Evolutionary conservation across 1,140 invertebrate genomes (phyloP), one percentile per base, ranked within the genome.

Genomic region (Bombus confusus): DNA sequence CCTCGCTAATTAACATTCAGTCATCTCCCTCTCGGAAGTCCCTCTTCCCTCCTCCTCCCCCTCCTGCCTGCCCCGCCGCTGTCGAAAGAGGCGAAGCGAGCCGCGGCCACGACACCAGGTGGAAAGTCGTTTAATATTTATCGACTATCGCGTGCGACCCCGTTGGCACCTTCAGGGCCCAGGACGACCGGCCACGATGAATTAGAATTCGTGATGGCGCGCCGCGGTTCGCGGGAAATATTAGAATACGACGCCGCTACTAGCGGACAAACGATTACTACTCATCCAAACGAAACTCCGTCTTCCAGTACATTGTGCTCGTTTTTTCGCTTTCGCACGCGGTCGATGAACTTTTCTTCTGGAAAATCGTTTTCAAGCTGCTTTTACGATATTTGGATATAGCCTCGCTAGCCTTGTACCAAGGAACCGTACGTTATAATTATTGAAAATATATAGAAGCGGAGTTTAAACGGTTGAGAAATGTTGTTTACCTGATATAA

Each of bases 1-100:
- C 91, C 92, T 93, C 91, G 92, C 91, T 94, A 94, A 94, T 94
- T 94, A 92, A 92, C 92, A 94, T 94, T 94, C 94, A 93, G 92
- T 93, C 83, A 92, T 92, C 92, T 92, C 78, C 84, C 92, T 92
- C 85, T 81, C 86, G 85, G 90, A 90, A 85, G 89, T 88, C 64
- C 25, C 47, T 39, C 47, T 22, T 64, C 39, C 39, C 34, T 39
- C 39, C 15, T 69, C 3, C 43, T n/a, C 57, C 69, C n/a, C 52
- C 66, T n/a, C 62, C 12, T 43, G 4, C 79, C 6, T 13, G 31
- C 12, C 43, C 18, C 25, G 31, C 9, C 37, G 68, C 47, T 68
- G 73, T 59, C 80, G 80, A 82, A 78, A 72, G 78, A 80, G 77
- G 81, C 83, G 83, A 87, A 37, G 86, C 87, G 80, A 80, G 86